phyloP scores from a whole-genome alignment of 2,888 invertebrate species.

The Chrysopilus asiliformis region DNA sequence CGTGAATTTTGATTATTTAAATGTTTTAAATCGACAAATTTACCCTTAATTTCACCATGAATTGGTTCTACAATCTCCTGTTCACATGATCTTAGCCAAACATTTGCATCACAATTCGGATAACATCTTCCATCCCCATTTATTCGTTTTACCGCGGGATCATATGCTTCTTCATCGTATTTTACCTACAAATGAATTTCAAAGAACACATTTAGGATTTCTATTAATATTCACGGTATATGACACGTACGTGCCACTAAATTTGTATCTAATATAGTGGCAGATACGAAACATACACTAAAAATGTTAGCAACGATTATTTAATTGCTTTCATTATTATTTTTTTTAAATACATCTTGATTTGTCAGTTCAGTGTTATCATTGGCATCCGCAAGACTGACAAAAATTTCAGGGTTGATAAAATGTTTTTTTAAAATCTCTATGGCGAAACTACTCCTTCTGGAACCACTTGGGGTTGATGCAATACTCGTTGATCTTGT shows the following conservation, averaged over 20 bases:
- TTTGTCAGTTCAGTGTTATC: background rate
- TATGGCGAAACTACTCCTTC: background rate
- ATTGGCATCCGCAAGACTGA: background rate
- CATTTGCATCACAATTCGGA: slow-evolving; percentile 55
- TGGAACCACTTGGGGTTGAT: slow-evolving; percentile 1
- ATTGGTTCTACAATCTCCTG: slow-evolving; percentile 60
- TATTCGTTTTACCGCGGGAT: slow-evolving; percentile 26
- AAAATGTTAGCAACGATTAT: too few species aligned
- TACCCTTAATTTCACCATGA: slow-evolving; percentile 47
- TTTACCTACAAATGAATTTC: too few species aligned
- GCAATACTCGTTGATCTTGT: slow-evolving; percentile 4
- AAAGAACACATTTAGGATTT: too few species aligned
- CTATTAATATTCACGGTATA: too few species aligned
- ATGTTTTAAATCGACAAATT: background rate
- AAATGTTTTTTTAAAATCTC: background rate
- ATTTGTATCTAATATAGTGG: too few species aligned
- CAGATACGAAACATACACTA: too few species aligned
- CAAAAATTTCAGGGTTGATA: slow-evolving; percentile 1
- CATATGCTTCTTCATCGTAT: slow-evolving; percentile 24
- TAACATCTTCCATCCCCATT: slow-evolving; percentile 35
- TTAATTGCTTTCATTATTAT: too few species aligned
- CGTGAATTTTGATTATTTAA: slow-evolving; percentile 4
- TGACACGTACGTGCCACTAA: too few species aligned
- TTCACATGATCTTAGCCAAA: slow-evolving; percentile 73
- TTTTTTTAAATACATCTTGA: too few species aligned